Evolutionary conservation across 1,140 invertebrate species (phyloP).

Genomic region (Rhagoletis pomonella): DNA sequence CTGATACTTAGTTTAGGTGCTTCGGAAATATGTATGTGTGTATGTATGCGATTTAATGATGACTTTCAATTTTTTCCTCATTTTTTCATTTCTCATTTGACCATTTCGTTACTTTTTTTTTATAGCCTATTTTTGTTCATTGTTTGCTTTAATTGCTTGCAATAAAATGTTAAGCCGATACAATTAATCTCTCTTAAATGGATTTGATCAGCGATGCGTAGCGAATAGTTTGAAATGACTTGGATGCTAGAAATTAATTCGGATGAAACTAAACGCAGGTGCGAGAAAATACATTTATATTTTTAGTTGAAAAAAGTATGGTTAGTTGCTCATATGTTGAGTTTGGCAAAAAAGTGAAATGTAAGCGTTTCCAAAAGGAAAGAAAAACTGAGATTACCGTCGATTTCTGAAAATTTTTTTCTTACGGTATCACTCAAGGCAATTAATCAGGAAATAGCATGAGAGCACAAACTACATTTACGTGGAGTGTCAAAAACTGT

Average conservation of each 20-base stretch:
- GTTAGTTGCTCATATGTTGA: background rate
- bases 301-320: background rate
- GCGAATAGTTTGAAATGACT: background rate
- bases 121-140: background rate
- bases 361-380: background rate
- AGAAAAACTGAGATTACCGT: too few species aligned
- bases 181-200: conserved; percentile 46
- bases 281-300: background rate
- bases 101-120: background rate
- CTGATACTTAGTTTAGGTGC: background rate
- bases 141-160: conserved; percentile 38
- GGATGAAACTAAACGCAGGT: background rate
- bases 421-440: too few species aligned
- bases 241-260: background rate
- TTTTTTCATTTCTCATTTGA: background rate
- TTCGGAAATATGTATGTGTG: background rate
- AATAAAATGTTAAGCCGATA: conserved; percentile 11
- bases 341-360: background rate
- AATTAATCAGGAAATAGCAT: too few species aligned
- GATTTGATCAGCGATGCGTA: conserved; percentile 24
- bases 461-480: too few species aligned
- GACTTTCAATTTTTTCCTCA: background rate
- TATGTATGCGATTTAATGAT: conserved; percentile 1
- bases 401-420: too few species aligned
- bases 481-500: too few species aligned